phyloP scores from a whole-genome alignment of 2,888 invertebrate genomes.

The Andricus curvator region DNA sequence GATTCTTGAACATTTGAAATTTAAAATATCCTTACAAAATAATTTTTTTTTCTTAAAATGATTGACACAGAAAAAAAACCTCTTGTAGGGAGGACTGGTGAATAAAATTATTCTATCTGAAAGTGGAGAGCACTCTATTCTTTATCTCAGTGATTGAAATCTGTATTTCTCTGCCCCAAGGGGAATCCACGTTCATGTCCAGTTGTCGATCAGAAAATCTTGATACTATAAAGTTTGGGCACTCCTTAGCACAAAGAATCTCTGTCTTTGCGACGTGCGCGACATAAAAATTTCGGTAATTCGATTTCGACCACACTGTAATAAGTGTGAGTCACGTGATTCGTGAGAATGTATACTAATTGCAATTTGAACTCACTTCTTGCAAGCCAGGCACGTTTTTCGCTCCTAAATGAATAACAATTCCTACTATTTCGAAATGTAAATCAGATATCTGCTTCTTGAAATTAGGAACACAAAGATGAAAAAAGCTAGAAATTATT shows the following conservation, averaged over 20 bases:
- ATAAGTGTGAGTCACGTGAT: slow-evolving; percentile 31
- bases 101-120: slow-evolving; percentile 17
- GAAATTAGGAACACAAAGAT: neutral
- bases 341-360: slow-evolving; percentile 36
- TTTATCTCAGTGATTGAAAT: slow-evolving; percentile 30
- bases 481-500: neutral
- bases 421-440: slow-evolving; percentile 17
- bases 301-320: slow-evolving; percentile 31
- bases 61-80: neutral
- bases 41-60: too few species aligned
- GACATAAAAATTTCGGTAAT: slow-evolving; percentile 33
- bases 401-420: slow-evolving; percentile 25
- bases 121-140: slow-evolving; percentile 9
- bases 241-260: slow-evolving; percentile 27
- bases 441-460: slow-evolving; percentile 28
- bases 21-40: neutral
- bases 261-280: slow-evolving; percentile 16
- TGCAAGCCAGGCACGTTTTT: slow-evolving; percentile 27
- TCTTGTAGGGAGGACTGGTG: neutral
- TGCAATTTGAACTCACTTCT: slow-evolving; percentile 19
- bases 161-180: slow-evolving; percentile 6
- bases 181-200: slow-evolving; percentile 15
- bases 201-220: slow-evolving; percentile 39
- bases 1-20: neutral
- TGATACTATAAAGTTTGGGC: slow-evolving; percentile 27